phyloP scores from a whole-genome alignment of 2,888 invertebrate species.

The Syrista parreyssii region DNA sequence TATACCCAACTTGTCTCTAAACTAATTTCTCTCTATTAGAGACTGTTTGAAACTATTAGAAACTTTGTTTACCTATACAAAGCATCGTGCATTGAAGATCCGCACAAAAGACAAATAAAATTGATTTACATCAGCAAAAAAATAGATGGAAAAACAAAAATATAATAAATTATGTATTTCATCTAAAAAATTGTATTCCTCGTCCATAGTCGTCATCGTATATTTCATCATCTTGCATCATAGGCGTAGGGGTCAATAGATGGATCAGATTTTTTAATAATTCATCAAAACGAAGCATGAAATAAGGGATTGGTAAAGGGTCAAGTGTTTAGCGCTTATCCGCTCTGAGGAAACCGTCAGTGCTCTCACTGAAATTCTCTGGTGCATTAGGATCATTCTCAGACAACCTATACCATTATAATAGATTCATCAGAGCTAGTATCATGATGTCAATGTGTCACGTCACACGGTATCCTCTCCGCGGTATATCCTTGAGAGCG shows the following conservation, averaged over 20 bases:
- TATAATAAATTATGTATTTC: background rate
- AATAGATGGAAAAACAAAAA: background rate
- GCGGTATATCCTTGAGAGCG: background rate
- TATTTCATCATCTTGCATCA: background rate
- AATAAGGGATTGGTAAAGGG: background rate
- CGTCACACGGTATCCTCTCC: background rate
- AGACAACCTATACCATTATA: background rate
- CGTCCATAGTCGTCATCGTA: background rate
- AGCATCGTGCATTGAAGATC: background rate
- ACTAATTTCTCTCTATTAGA: background rate
- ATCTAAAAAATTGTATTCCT: background rate
- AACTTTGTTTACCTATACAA: background rate
- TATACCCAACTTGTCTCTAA: background rate
- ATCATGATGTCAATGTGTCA: background rate
- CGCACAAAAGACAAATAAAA: background rate
- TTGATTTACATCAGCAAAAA: background rate
- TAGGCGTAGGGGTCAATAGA: background rate
- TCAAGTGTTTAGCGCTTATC: background rate
- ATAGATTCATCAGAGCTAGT: background rate
- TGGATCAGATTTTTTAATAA: background rate
- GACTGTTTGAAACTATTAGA: background rate
- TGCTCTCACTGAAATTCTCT: background rate
- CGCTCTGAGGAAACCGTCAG: background rate
- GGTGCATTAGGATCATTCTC: background rate
- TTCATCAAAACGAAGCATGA: background rate